Evolutionary conservation across 2,797 vertebrate genomes (phyloP), one percentile per base, ranked within the genome.

Genomic region (Peromyscus aztecus): DNA sequence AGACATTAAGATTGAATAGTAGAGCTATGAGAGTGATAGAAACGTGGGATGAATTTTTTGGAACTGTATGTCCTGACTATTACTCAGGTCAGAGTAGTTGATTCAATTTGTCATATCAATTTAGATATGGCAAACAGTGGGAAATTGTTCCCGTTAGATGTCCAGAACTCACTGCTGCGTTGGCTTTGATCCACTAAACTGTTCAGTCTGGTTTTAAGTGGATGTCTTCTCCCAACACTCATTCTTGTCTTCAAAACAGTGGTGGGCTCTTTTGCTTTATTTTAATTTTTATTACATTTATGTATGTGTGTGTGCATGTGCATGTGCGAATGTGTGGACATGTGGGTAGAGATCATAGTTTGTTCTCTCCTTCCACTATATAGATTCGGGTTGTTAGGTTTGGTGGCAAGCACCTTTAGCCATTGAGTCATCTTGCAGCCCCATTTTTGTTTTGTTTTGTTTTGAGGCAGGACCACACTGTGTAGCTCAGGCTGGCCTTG

Each of bases 181-280:
- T 95, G 73, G 27, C 21, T 77, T 61, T 93, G 52, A 24, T 82
- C 21, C 65, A 76, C 8, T 63, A 90, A 76, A 81, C 4, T 16
- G 11, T 94, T 96, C 29, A 95, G 29, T n/a, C 27, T 92, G 52
- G 29, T 87, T 97, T 94, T 94, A 88, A 92, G 59, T 71, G 71
- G 46, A 3, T 31, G 77, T 92, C 37, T 52, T 92, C 17, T 49
- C 24, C 37, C 1, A 81, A 49, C 19, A 90, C 5, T 7, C 21
- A 2, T 34, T 29, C 7, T 21, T 71, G 17, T 59, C 11, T n/a
- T 3, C 49, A 90, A 85, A 43, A 61, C 3, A 40, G 1, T 31
- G 46, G 46, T 95, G 78, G 71, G 29, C 77, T 96, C 21, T 90
- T 96, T 90, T 90, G 19, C 16, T 87, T 37, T 69, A 75, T 55